Evolutionary conservation across 2,888 invertebrate genomes (phyloP), one percentile per base, ranked within the genome.

Genomic region (Apotomis betuletana): DNA sequence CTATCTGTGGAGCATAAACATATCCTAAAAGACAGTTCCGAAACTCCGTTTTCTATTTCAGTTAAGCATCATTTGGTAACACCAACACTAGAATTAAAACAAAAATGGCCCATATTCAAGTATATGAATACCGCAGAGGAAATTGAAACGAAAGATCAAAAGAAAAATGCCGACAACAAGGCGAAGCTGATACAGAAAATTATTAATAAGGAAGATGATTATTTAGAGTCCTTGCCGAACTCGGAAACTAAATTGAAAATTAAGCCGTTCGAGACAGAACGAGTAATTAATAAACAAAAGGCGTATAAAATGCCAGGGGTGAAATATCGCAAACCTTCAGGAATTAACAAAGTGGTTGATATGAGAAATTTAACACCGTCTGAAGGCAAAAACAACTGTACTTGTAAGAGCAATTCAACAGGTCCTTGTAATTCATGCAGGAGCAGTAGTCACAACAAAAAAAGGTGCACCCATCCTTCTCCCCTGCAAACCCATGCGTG

Each of bases 21-120:
- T 55, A 81, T 85, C 60, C 83, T 84, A 73, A 85, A 84, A 76
- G 85, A 87, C 68, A 77, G 75, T 12, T 77, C 78, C 8, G 74
- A 79, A 41, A 74, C 73, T 49, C 69, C 83, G n/a, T 74, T 79
- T 49, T 67, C 81, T 9, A 78, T 79, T 73, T 74, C 76, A 41
- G 77, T 80, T 65, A 83, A 80, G 76, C 79, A 69, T 59, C 78
- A 75, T 73, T 81, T 79, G 38, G 78, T 76, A 6, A 88, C 86
- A 61, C 86, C 87, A 0, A 88, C 85, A 65, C 75, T 87, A 15
- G 86, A 87, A 77, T 67, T 86, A 6, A 86, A 87, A 74, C 85
- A 87, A 74, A 87, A 83, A 76, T 89, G 91, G 90, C 86, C 87
- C 2, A 78, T 83, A 2, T 79, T 83, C 46, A 83, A 86, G n/a